phyloP scores from a whole-genome alignment of 2,797 vertebrate species.

The Hippopotamyrus pictus region DNA sequence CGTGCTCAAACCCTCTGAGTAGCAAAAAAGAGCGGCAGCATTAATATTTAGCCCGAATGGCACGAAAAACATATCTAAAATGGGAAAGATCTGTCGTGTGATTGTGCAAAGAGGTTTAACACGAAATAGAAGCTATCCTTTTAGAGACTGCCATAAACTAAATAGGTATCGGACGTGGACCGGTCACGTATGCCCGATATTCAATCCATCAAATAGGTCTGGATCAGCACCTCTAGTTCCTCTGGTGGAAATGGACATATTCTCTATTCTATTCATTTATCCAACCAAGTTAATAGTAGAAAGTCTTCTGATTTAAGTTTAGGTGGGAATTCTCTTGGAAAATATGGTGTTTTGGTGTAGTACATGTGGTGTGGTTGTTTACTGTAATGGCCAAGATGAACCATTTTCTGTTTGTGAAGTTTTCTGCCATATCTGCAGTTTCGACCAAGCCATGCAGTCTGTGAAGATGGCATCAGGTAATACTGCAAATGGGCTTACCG shows the following conservation, averaged over 20 bases:
- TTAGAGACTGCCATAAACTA: background rate
- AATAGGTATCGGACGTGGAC: background rate
- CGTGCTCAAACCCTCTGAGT: background rate
- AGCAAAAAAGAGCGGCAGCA: background rate
- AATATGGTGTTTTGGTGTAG: background rate
- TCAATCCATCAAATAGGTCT: background rate
- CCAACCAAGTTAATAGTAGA: background rate
- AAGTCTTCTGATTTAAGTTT: background rate
- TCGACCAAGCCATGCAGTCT: constrained; percentile 77
- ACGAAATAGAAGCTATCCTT: background rate
- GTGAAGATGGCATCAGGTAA: constrained; percentile 58
- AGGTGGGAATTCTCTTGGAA: background rate
- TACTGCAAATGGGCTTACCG: constrained; percentile 68
- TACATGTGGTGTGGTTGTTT: background rate
- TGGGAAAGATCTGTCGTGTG: background rate
- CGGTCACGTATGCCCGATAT: background rate
- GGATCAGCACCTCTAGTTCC: background rate
- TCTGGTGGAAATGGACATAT: background rate
- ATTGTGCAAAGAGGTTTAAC: background rate
- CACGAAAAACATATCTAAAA: background rate
- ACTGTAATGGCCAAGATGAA: background rate
- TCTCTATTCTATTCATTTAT: background rate
- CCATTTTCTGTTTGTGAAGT: background rate
- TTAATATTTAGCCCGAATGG: background rate
- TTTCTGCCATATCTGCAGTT: constrained; percentile 58